These are phyloP conservation scores for Crenuchus spilurus DNA, from an alignment of 2,797 vertebrate species.

Conservation along the genomic window DNA sequence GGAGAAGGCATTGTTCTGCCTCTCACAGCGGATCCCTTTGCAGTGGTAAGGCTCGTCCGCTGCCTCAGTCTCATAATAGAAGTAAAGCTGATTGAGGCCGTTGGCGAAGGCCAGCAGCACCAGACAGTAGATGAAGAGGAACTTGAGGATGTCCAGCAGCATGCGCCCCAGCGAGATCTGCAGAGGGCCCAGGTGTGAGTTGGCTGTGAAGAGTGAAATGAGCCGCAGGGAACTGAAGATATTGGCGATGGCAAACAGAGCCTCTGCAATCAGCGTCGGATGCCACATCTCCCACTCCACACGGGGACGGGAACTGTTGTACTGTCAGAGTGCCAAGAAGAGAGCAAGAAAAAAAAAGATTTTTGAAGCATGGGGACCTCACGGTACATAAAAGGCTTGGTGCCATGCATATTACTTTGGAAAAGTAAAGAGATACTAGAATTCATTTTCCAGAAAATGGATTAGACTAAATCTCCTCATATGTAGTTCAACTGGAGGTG, in stretches of 20 bases:
- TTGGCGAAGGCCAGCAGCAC: conserved; percentile 97
- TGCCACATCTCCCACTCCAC: conserved; percentile 99
- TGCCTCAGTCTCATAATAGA: conserved; percentile 97
- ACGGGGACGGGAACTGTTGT: conserved; percentile 92
- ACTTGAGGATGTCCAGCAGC: conserved; percentile 99
- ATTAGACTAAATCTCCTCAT: no score
- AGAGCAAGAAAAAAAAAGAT: not conserved
- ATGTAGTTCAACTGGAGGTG: no score
- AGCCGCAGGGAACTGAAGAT: conserved; percentile 96
- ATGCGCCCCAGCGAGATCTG: conserved; percentile 97
- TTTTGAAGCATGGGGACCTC: no score
- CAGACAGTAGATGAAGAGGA: conserved; percentile 98
- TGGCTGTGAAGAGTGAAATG: conserved; percentile 98
- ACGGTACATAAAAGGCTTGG: no score
- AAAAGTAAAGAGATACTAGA: no score
- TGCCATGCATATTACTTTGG: no score
- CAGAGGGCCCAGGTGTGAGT: conserved; percentile 95
- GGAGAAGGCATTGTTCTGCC: conserved; percentile 98
- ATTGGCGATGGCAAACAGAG: conserved; percentile 97
- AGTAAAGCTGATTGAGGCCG: conserved; percentile 97
- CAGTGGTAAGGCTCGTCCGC: conserved; percentile 95
- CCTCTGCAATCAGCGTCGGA: conserved; percentile 95
- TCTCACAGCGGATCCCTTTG: conserved; percentile 96
- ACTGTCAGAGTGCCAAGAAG: conserved; percentile 70
- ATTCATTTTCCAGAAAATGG: no score